Base-by-base conservation (phyloP, 2,888 invertebrate species). In the Tenthredo livida region DNA sequence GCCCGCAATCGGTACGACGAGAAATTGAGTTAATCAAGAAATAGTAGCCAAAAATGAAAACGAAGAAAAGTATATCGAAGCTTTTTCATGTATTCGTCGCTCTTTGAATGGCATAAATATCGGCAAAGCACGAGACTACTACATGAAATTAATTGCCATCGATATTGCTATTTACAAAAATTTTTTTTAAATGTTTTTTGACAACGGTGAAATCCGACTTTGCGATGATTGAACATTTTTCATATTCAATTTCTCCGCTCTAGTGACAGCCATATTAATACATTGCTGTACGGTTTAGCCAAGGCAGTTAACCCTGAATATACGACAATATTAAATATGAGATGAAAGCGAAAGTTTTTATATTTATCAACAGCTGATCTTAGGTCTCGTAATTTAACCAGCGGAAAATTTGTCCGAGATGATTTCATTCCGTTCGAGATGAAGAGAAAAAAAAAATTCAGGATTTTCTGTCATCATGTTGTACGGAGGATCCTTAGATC, bases 261-360 rank as follows among this genome's bases (percentile, higher is more conserved):
- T n/a, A 54, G n/a, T n/a, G 54, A 54, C 54, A 54, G n/a, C 7
- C n/a, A 7, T 54, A 7, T 54, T 5, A 0, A 54, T 54, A n/a
- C 7, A 54, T 54, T 17, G 54, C 54, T 54, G n/a, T 54, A 54
- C 54, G 54, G n/a, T 54, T 7, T 54, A 54, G 54, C n/a, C 54
- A n/a, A 29, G 2, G 10, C 54, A 54, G 54, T 29, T 12, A 67
- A 67, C 33, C 67, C 29, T 12, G 15, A 67, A 25, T 33, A 25
- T 33, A 70, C n/a, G 70, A 33, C 70, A 37, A 70, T 70, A 33
- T 70, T 37, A 15, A 7, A 70, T 33, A 37, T 70, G 70, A 70
- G 10, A 61, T 9, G 25, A 61, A 25, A n/a, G 33, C 70, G 33
- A 70, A 37, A n/a, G 15, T 70, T n/a, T n/a, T n/a, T 40, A 70